phyloP scores from a whole-genome alignment of 2,888 invertebrate species.

The Ochropacha duplaris region DNA sequence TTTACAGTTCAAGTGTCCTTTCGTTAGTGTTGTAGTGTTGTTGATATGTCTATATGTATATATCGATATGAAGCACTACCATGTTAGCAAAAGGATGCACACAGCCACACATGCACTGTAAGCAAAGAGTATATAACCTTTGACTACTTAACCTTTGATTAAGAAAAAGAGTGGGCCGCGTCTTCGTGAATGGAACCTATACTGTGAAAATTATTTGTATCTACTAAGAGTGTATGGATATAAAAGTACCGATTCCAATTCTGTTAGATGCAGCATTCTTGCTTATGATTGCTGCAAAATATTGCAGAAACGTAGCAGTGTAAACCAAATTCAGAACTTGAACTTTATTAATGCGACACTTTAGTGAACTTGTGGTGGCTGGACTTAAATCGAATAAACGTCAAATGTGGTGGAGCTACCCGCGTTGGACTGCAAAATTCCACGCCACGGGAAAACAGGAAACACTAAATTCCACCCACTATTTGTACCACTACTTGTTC shows the following conservation, averaged over 20 bases:
- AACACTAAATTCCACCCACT: conserved; percentile 54
- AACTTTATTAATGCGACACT: conserved; percentile 65
- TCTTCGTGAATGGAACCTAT: too few species aligned
- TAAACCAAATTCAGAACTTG: conserved; percentile 59
- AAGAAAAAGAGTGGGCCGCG: too few species aligned
- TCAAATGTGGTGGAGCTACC: conserved; percentile 53
- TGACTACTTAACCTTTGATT: too few species aligned
- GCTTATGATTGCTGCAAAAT: conserved; percentile 44
- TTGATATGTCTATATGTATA: too few species aligned
- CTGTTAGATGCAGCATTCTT: neutral
- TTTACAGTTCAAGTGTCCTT: too few species aligned
- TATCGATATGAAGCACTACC: too few species aligned
- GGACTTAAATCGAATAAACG: conserved; percentile 74
- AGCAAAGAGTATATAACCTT: too few species aligned
- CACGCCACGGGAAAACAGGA: conserved; percentile 36
- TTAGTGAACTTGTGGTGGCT: conserved; percentile 49
- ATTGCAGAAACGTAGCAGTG: conserved; percentile 39
- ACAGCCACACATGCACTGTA: too few species aligned
- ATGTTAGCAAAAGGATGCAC: too few species aligned
- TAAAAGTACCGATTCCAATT: neutral
- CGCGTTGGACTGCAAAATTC: conserved; percentile 28
- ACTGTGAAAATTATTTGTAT: too few species aligned
- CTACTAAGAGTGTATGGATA: too few species aligned
- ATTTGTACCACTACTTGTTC: conserved; percentile 44
- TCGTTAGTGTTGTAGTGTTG: too few species aligned